Evolutionary conservation across 2,888 invertebrate genomes (phyloP).

Genomic region (Tetragonisca angustula): DNA sequence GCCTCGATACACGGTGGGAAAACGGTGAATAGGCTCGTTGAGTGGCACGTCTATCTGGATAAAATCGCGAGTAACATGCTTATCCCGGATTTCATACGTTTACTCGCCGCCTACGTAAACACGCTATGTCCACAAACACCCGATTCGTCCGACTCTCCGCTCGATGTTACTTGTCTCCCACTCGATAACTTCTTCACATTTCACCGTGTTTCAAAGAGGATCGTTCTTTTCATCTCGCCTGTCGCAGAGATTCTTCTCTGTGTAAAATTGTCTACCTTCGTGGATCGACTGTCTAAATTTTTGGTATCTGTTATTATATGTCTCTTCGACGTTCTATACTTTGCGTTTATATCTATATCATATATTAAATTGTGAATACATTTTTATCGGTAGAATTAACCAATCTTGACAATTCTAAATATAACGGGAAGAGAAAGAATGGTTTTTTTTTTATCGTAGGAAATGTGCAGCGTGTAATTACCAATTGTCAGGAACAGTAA

Average conservation of each 20-base stretch:
- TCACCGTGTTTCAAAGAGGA: not conserved
- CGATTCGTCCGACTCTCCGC: conserved; percentile 10
- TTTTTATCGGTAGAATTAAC: not conserved
- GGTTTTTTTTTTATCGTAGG: not conserved
- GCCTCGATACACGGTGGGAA: not conserved
- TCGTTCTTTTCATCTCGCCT: not conserved
- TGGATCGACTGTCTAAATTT: not conserved
- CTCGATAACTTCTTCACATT: not conserved
- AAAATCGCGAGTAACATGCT: conserved; percentile 50
- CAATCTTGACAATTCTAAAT: not conserved
- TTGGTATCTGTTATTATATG: not conserved
- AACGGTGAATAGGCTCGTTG: conserved; percentile 16
- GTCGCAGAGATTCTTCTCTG: not conserved
- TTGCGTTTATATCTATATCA: not conserved
- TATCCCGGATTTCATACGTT: conserved; percentile 57
- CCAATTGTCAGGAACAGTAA: no score
- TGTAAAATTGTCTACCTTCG: not conserved
- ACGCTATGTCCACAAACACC: conserved; percentile 27
- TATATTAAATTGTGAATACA: no score
- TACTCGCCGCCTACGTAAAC: conserved; percentile 46
- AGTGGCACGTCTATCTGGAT: conserved; percentile 18
- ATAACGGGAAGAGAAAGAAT: not conserved
- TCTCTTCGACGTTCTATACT: not conserved
- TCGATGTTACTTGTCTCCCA: conserved; percentile 21
- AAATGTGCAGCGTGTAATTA: not conserved